These are phyloP conservation scores for Cephus cinctus DNA, from an alignment of 1,140 invertebrate genomes.

Conservation along the genomic window DNA sequence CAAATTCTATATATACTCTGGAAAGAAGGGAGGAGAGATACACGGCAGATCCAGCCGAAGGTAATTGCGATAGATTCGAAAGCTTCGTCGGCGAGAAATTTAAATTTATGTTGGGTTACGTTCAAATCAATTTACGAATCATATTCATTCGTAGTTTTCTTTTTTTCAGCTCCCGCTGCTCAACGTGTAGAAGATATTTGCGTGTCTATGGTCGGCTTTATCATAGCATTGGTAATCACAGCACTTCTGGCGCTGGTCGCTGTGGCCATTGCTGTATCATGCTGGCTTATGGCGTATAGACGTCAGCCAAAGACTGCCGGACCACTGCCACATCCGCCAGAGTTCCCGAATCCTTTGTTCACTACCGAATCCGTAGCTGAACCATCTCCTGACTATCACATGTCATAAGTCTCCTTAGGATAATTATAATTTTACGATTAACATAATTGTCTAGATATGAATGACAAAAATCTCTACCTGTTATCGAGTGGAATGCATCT, in stretches of 20 bases:
- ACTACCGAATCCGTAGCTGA: constrained; percentile 77
- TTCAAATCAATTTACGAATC: not conserved
- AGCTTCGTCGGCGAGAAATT: not conserved
- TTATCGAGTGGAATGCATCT: constrained; percentile 39
- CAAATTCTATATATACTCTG: constrained; percentile 87
- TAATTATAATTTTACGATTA: constrained; percentile 41
- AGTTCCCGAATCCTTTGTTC: constrained; percentile 93
- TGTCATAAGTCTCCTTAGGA: constrained; percentile 34
- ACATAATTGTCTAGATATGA: constrained; percentile 31
- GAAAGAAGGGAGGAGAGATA: constrained; percentile 72
- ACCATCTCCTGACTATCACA: constrained; percentile 78
- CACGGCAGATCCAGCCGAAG: constrained; percentile 66
- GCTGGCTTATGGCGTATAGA: constrained; percentile 92
- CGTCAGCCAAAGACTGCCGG: constrained; percentile 81
- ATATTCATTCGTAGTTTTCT: constrained; percentile 14
- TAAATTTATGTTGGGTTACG: not conserved
- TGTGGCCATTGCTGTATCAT: constrained; percentile 90
- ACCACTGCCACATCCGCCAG: constrained; percentile 88
- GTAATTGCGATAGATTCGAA: constrained; percentile 51
- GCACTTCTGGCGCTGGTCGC: constrained; percentile 88
- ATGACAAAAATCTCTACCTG: constrained; percentile 14
- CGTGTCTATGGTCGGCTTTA: constrained; percentile 88
- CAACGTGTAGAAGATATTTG: constrained; percentile 83
- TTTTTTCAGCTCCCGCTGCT: constrained; percentile 62
- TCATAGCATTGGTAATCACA: constrained; percentile 88